These are phyloP conservation scores for Drosophila leonis DNA, from an alignment of 2,888 invertebrate species.

Conservation along the genomic window DNA sequence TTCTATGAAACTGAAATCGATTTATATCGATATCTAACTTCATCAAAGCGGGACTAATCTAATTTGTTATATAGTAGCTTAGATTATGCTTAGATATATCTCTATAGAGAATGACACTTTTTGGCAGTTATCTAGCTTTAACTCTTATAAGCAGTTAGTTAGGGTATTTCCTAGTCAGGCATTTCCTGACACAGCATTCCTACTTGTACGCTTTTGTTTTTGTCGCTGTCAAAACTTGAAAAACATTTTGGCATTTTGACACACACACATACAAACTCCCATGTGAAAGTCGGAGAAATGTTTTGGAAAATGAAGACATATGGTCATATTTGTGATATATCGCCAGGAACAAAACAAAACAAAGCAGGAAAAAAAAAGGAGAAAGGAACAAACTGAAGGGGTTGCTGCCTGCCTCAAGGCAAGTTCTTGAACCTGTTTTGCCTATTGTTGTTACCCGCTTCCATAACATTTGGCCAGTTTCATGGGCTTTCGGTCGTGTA, in stretches of 20 bases:
- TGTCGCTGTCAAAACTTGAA: conserved; percentile 44
- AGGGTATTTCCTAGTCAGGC: not conserved
- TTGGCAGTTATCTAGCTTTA: not conserved
- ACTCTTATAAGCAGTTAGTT: not conserved
- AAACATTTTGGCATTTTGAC: conserved; percentile 65
- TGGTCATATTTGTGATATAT: conserved; percentile 40
- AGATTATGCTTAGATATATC: too few species aligned
- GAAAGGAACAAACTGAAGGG: conserved; percentile 26
- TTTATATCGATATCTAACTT: not conserved
- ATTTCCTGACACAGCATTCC: not conserved
- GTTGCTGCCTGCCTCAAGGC: conserved; percentile 35
- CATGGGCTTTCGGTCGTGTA: conserved; percentile 7
- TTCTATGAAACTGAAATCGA: not conserved
- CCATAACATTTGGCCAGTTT: not conserved
- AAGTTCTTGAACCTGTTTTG: conserved; percentile 36
- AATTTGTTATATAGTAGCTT: not conserved
- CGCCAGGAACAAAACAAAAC: not conserved
- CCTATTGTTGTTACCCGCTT: conserved; percentile 4
- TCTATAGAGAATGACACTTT: too few species aligned
- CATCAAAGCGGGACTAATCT: not conserved
- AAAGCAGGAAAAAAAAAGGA: not conserved
- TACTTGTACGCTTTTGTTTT: conserved; percentile 12
- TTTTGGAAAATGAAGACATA: conserved; percentile 61
- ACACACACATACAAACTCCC: conserved; percentile 22
- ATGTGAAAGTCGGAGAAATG: conserved; percentile 36